Conservation (phyloP, 2,113 vertebrate species). For the Megaceryle torquata region DNA sequence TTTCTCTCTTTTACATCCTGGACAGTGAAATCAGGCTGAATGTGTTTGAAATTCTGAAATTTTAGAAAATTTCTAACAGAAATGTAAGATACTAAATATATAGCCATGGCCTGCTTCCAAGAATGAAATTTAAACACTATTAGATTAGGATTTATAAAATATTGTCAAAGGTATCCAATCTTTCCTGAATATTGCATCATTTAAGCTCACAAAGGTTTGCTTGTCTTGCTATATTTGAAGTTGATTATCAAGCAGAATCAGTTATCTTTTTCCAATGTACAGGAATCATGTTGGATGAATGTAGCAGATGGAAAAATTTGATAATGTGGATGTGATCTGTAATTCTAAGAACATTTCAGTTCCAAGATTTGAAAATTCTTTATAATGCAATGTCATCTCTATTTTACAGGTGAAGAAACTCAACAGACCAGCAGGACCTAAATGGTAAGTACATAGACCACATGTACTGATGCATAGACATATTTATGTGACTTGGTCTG, state of each 20-base stretch:
- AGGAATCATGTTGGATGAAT: background rate
- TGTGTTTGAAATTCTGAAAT: background rate
- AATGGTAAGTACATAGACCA: rapidly evolving
- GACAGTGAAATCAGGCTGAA: background rate
- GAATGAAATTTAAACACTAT: background rate
- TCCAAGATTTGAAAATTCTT: background rate
- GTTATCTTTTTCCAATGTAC: background rate
- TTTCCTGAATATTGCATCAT: background rate
- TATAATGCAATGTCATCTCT: background rate
- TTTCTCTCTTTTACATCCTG: background rate
- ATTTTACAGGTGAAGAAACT: background rate
- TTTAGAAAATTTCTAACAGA: background rate
- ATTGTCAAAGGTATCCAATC: background rate
- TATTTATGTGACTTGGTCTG: background rate
- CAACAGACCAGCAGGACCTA: background rate
- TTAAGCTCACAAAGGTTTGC: background rate
- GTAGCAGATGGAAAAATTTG: background rate
- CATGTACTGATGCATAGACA: background rate
- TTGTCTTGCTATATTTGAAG: background rate
- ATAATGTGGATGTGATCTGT: background rate
- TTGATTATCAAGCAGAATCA: background rate
- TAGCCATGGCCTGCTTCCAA: background rate
- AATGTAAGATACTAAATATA: background rate
- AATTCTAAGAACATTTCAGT: background rate
- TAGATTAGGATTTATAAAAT: background rate